These are phyloP conservation scores for Galerucella nymphaeae DNA, from an alignment of 2,888 invertebrate species.

Conservation along the genomic window DNA sequence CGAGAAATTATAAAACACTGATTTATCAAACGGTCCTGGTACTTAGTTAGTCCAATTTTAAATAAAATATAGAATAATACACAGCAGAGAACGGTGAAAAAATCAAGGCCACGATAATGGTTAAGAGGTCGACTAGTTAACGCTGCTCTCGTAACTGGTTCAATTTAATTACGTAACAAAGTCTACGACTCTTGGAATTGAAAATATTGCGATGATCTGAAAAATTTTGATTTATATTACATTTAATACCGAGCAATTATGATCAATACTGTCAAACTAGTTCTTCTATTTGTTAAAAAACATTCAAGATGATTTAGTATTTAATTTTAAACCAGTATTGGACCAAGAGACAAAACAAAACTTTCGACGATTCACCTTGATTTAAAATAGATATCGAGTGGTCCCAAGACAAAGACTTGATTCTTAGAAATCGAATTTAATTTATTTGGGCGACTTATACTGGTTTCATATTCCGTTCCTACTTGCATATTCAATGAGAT, in stretches of 20 bases:
- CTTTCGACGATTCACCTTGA: not conserved
- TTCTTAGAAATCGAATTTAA: not conserved
- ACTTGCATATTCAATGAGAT: conserved; percentile 6
- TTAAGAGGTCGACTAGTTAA: not conserved
- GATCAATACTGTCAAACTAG: not conserved
- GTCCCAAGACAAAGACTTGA: not conserved
- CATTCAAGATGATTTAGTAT: too few species aligned
- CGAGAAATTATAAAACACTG: too few species aligned
- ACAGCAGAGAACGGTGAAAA: too few species aligned
- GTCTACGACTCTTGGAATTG: not conserved
- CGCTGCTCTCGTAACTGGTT: conserved; percentile 3
- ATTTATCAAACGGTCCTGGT: too few species aligned
- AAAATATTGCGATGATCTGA: not conserved
- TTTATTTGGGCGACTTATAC: not conserved
- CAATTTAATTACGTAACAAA: not conserved
- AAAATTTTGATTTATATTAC: not conserved
- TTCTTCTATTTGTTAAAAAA: too few species aligned
- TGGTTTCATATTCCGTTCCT: not conserved
- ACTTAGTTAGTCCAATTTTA: too few species aligned
- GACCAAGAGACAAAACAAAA: too few species aligned
- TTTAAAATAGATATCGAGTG: not conserved
- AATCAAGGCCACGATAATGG: too few species aligned
- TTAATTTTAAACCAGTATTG: too few species aligned
- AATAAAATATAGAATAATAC: too few species aligned
- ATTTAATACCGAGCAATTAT: not conserved